These are phyloP conservation scores for Synchiropus splendidus DNA, from an alignment of 2,113 vertebrate genomes.

Conservation along the genomic window DNA sequence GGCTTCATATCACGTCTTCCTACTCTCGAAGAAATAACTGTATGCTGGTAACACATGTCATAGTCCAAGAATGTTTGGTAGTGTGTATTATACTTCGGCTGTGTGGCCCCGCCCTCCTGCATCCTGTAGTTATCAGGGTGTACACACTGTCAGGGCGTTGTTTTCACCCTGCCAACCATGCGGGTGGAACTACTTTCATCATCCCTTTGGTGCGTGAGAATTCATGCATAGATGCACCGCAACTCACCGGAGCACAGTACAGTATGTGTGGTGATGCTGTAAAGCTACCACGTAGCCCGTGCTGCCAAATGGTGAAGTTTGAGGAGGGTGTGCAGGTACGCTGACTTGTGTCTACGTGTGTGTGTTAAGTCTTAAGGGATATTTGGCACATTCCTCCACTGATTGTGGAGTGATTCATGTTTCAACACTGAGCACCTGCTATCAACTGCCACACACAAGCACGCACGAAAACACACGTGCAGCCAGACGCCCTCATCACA, in stretches of 20 bases:
- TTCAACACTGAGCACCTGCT: slow-evolving; percentile 54
- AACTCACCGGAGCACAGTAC: slow-evolving; percentile 8
- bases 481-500: too few relatives aligned
- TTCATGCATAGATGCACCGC: too few relatives aligned
- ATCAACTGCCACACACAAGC: slow-evolving; percentile 30
- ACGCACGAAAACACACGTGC: slow-evolving; percentile 3
- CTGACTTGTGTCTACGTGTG: slow-evolving; percentile 11
- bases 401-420: slow-evolving; percentile 41
- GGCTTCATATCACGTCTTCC: too few relatives aligned
- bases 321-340: slow-evolving; percentile 3
- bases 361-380: slow-evolving; percentile 4
- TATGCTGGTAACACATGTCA: too few relatives aligned
- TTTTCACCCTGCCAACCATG: slow-evolving; percentile 6
- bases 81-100: slow-evolving; percentile 4
- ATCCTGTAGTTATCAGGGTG: slow-evolving; percentile 4
- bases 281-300: too few relatives aligned
- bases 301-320: too few relatives aligned
- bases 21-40: slow-evolving; percentile 21
- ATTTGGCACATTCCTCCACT: slow-evolving; percentile 45
- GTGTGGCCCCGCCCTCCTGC: neutral
- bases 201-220: neutral
- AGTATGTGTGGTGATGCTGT: neutral
- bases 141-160: neutral
- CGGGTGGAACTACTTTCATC: slow-evolving; percentile 26
- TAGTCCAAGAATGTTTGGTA: slow-evolving; percentile 4